phyloP scores from a whole-genome alignment of 2,797 vertebrate genomes.

The Brachyalestes nurse region DNA sequence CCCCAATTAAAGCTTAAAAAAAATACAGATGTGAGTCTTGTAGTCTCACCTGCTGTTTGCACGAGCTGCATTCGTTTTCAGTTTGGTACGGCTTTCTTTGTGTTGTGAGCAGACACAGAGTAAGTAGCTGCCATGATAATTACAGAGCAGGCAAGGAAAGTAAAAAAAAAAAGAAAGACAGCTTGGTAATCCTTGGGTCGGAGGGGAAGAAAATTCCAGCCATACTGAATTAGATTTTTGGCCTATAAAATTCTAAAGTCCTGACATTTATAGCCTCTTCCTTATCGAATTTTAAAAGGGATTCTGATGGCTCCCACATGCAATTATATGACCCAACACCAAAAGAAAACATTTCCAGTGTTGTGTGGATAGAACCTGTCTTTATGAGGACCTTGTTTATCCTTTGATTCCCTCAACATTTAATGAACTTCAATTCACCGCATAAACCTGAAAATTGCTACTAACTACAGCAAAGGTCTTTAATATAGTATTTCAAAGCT shows the following conservation, averaged over 20 bases:
- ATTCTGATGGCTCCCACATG: slow-evolving; percentile 76
- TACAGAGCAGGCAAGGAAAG: slow-evolving; percentile 67
- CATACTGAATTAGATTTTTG: slow-evolving; percentile 62
- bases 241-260: slow-evolving; percentile 61
- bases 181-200: slow-evolving; percentile 64
- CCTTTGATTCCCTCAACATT: slow-evolving; percentile 45
- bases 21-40: slow-evolving; percentile 70
- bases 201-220: slow-evolving; percentile 54
- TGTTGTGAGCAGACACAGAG: slow-evolving; percentile 67
- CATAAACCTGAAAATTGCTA: not conserved
- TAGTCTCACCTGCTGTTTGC: slow-evolving; percentile 71
- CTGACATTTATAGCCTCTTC: slow-evolving; percentile 74
- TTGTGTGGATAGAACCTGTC: slow-evolving; percentile 67
- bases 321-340: slow-evolving; percentile 59
- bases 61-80: slow-evolving; percentile 53
- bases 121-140: slow-evolving; percentile 71
- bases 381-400: slow-evolving; percentile 30
- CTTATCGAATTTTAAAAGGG: slow-evolving; percentile 69
- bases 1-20: slow-evolving; percentile 52
- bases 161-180: slow-evolving; percentile 42
- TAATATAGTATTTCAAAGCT: no score
- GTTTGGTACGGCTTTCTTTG: slow-evolving; percentile 21
- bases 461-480: no score
- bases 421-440: not conserved
- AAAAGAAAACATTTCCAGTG: slow-evolving; percentile 71